phyloP scores from a whole-genome alignment of 92 coral and sea anemone species.

The Actinernus sp. region DNA sequence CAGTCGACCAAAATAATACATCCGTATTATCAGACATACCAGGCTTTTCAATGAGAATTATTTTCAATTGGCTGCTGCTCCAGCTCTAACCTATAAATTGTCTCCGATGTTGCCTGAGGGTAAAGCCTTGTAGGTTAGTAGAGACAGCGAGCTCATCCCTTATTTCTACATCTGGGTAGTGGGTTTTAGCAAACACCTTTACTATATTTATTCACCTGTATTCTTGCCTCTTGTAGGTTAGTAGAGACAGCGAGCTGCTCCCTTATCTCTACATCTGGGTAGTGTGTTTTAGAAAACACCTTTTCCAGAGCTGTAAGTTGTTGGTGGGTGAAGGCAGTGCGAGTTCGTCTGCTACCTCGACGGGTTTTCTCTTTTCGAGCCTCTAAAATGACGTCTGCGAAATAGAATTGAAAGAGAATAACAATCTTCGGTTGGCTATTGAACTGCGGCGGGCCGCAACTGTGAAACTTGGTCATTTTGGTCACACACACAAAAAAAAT shows the following conservation, averaged over 20 bases:
- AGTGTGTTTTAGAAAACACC: constrained; percentile 93
- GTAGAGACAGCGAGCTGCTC: constrained; percentile 93
- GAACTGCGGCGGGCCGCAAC: too few species aligned
- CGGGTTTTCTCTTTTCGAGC: constrained; percentile 89
- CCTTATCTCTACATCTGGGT: constrained; percentile 94
- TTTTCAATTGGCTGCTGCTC: too few species aligned
- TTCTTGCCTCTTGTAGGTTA: constrained; percentile 89
- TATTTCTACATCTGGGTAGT: constrained; percentile 96
- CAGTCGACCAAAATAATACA: too few species aligned
- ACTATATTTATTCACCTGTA: too few species aligned
- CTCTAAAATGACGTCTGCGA: constrained; percentile 90
- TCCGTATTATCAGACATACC: too few species aligned
- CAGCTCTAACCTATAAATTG: too few species aligned
- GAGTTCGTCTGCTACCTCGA: constrained; percentile 89
- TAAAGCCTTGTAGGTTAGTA: constrained; percentile 77
- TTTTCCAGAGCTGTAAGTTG: constrained; percentile 91
- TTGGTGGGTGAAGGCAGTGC: constrained; percentile 98
- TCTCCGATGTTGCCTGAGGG: background rate
- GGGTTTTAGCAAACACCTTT: constrained; percentile 91
- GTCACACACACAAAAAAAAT: too few species aligned
- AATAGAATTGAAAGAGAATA: too few species aligned
- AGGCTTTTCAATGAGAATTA: too few species aligned
- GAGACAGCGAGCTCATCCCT: constrained; percentile 91
- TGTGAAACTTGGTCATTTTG: too few species aligned
- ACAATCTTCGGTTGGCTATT: too few species aligned